A percentile compares a stretch with the other conserved stretches of the same genome.
Evolutionary conservation across 2,888 invertebrate genomes (phyloP).

Genomic region (Eucera pruinosa): DNA sequence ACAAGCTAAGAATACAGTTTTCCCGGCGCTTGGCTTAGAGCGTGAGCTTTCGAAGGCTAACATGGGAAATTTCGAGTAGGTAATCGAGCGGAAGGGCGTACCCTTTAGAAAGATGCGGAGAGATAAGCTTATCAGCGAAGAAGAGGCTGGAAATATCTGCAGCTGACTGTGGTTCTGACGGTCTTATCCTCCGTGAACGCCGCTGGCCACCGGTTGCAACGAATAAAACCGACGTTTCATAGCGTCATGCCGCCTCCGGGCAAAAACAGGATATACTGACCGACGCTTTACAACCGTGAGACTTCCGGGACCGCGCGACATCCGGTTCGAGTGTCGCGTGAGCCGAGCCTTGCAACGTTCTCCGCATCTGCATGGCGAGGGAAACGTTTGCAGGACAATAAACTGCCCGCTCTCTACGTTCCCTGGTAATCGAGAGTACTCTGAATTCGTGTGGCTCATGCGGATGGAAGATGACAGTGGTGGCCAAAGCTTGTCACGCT

Average conservation of each 20-base stretch:
- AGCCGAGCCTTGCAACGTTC: background rate
- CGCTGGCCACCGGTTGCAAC: conserved; percentile 23
- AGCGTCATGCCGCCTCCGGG: background rate
- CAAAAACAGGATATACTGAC: conserved; percentile 29
- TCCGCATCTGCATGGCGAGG: background rate
- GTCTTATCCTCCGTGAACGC: conserved; percentile 28
- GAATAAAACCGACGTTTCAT: conserved; percentile 41
- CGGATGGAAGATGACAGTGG: no score
- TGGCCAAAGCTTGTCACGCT: no score
- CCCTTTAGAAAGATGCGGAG: conserved; percentile 5
- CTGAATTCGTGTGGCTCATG: background rate
- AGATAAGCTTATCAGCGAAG: conserved; percentile 29
- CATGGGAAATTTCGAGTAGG: conserved; percentile 2
- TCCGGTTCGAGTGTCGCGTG: conserved; percentile 10
- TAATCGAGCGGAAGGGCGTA: conserved; percentile 1
- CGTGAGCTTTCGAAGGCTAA: background rate
- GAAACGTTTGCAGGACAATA: background rate
- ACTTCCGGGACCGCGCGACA: conserved; percentile 26
- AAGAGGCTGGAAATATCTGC: conserved; percentile 20
- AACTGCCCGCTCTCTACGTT: background rate
- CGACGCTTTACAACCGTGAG: conserved; percentile 22
- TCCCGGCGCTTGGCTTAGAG: background rate
- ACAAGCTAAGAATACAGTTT: conserved; percentile 13
- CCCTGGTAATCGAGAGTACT: background rate
- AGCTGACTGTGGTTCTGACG: conserved; percentile 17